Evolutionary conservation across 2,888 invertebrate genomes (phyloP).

Genomic region (Pseudolycoriella hygida): DNA sequence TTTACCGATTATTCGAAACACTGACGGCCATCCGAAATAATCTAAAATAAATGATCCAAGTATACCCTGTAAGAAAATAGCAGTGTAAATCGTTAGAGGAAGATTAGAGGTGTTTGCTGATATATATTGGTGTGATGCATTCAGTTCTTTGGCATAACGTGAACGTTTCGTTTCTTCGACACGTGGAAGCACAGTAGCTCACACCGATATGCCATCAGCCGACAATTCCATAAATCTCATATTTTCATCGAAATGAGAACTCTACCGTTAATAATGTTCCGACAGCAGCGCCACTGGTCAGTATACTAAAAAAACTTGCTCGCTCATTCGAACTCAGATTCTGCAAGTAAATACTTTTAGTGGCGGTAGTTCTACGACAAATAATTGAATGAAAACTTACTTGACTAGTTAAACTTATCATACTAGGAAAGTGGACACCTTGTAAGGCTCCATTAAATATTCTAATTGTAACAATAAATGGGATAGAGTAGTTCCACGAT

Average conservation of each 20-base stretch:
- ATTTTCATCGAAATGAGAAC: too few relatives aligned
- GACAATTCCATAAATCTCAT: too few relatives aligned
- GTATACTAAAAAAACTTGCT: constrained; percentile 45
- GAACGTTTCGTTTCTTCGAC: too few relatives aligned
- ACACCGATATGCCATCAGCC: too few relatives aligned
- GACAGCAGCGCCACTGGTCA: constrained; percentile 40
- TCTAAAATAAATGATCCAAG: constrained; percentile 47
- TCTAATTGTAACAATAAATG: constrained; percentile 38
- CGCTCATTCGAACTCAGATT: constrained; percentile 43
- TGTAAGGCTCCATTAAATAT: constrained; percentile 47
- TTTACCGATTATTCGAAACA: constrained; percentile 42
- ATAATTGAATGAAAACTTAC: constrained; percentile 12
- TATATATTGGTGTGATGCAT: too few relatives aligned
- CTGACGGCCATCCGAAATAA: constrained; percentile 42
- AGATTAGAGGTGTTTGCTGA: too few relatives aligned
- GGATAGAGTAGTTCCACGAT: constrained; percentile 28
- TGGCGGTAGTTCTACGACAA: background rate
- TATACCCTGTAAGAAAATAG: too few relatives aligned
- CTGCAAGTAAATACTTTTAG: constrained; percentile 18
- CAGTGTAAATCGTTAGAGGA: too few relatives aligned
- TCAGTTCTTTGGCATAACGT: too few relatives aligned
- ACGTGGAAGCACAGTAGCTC: too few relatives aligned
- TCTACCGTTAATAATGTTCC: constrained; percentile 46
- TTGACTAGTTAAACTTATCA: constrained; percentile 47
- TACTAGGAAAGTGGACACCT: constrained; percentile 48